phyloP scores from a whole-genome alignment of 2,797 vertebrate genomes.

The Pseudomugil tenellus region DNA sequence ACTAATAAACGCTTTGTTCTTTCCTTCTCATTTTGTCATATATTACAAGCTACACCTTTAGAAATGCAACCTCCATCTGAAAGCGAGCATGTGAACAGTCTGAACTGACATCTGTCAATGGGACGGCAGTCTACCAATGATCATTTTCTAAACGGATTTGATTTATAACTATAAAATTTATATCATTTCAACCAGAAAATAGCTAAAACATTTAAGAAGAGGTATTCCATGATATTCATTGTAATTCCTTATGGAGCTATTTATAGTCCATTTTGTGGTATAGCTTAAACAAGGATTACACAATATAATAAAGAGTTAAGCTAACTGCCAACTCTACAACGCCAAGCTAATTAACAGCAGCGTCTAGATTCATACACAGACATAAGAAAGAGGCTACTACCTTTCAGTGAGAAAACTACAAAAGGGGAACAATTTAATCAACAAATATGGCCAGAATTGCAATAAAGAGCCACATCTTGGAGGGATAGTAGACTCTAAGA shows the following conservation, averaged over 20 bases:
- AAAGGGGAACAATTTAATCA: conserved; percentile 4
- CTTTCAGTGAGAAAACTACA: not conserved
- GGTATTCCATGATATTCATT: not conserved
- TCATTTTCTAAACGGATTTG: no score
- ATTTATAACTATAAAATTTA: no score
- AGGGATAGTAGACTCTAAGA: conserved; percentile 2
- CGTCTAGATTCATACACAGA: not conserved
- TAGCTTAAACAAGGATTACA: conserved; percentile 1
- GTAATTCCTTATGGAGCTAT: not conserved
- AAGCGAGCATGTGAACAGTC: no score
- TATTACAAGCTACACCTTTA: no score
- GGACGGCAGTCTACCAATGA: no score
- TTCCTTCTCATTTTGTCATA: no score
- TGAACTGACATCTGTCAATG: no score
- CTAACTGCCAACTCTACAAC: not conserved
- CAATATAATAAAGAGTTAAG: not conserved
- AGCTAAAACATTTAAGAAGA: not conserved
- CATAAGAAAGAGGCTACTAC: conserved; percentile 2
- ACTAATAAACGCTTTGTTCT: no score
- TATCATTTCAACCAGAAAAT: not conserved
- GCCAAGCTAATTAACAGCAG: conserved; percentile 2
- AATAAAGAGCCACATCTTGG: conserved; percentile 11
- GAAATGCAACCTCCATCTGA: no score
- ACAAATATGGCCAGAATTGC: conserved; percentile 1
- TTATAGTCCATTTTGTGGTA: not conserved